Evolutionary conservation across 2,888 invertebrate genomes (phyloP).

Genomic region (Dryadula phaetusa): DNA sequence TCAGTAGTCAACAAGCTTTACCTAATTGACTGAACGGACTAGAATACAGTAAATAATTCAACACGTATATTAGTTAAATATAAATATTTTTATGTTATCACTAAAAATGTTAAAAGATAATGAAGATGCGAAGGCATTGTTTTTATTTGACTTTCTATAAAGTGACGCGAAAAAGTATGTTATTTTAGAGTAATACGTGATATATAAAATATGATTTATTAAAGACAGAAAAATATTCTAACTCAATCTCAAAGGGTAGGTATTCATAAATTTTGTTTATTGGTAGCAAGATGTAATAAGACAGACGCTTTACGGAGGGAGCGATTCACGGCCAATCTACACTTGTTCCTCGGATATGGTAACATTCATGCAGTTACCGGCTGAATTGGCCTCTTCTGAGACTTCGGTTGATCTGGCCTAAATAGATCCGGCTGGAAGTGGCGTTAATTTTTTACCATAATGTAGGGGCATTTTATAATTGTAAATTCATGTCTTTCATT

Average conservation of each 20-base stretch:
- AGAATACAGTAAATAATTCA: too few species aligned
- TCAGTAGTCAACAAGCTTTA: too few species aligned
- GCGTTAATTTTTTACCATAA: constrained; percentile 10
- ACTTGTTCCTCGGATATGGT: constrained; percentile 75
- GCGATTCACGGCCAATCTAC: constrained; percentile 77
- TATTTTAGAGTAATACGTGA: too few species aligned
- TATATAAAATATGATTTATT: constrained; percentile 2
- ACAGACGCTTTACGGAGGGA: constrained; percentile 70
- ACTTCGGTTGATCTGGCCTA: constrained; percentile 48
- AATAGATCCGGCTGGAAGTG: constrained; percentile 30
- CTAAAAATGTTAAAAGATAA: too few species aligned
- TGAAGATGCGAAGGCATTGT: too few species aligned
- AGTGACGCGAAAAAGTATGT: too few species aligned
- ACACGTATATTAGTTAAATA: too few species aligned
- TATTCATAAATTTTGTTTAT: constrained; percentile 63
- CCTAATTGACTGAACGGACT: too few species aligned
- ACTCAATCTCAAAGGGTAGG: constrained; percentile 13
- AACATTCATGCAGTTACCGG: constrained; percentile 78
- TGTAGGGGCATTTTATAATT: too few species aligned
- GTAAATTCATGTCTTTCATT: too few species aligned
- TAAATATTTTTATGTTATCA: too few species aligned
- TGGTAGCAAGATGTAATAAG: constrained; percentile 65
- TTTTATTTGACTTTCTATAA: background rate
- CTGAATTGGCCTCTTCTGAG: constrained; percentile 74
- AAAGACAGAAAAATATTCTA: constrained; percentile 20